Evolutionary conservation across 2,888 invertebrate species (phyloP), one percentile per base, ranked within the genome.

Genomic region (Frankliniella fusca): DNA sequence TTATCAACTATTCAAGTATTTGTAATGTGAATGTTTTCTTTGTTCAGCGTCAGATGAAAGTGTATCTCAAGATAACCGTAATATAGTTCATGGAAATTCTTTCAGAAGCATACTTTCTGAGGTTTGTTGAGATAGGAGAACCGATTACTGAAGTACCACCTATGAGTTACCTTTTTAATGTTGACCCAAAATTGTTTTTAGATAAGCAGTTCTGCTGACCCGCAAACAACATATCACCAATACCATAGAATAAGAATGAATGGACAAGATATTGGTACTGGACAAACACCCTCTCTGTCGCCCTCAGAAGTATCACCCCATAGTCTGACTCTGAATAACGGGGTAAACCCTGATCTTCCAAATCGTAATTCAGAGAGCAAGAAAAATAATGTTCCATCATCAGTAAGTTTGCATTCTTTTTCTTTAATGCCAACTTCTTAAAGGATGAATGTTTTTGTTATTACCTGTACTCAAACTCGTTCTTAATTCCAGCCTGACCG

Each of bases 31-130:
- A 38, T 38, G 38, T 20, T 61, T 7, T 61, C 11, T 15, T 61
- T 61, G 12, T 27, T 8, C 23, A 76, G 70, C 70, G 27, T 76
- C 70, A 12, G 70, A 76, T 76, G 70, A 76, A 76, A 76, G 70
- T 23, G 70, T 76, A 76, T 76, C 70, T 27, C 70, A 76, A 27
- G 70, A 76, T 76, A 76, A 76, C 27, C 70, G 70, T 23, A 23
- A 27, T 27, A n/a, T 23, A 27, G 12, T 27, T 1, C 23, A 1
- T 10, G 27, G 27, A 23, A 23, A n/a, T 12, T 27, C 70, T 27
- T 76, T 27, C 10, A 76, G 70, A 23, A 27, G 70, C 27, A 76
- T 76, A 9, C 27, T 76, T 27, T 23, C 70, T 2, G 70, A 76
- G 70, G 70, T 76, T 12, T 76, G 70, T 76, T 23, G 0, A 27